These are phyloP conservation scores for Nysson spinosus DNA, from an alignment of 2,888 invertebrate species.

Conservation along the genomic window DNA sequence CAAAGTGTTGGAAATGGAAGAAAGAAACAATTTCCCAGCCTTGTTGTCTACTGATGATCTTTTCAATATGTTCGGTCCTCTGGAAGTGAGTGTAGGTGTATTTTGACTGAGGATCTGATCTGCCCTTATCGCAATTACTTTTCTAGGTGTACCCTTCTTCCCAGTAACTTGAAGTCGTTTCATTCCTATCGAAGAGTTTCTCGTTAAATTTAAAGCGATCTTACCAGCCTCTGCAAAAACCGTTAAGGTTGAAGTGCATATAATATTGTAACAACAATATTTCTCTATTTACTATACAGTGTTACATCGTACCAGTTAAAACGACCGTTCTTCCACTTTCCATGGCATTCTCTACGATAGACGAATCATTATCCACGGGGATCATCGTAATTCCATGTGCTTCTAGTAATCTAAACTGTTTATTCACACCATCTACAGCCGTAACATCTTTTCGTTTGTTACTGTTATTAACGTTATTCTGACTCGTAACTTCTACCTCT, in stretches of 20 bases:
- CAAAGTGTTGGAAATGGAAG: constrained; percentile 65
- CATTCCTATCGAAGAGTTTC: constrained; percentile 71
- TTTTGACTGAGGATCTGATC: constrained; percentile 78
- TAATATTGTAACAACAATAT: background rate
- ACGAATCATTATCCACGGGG: constrained; percentile 85
- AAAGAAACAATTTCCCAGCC: constrained; percentile 68
- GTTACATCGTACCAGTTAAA: constrained; percentile 81
- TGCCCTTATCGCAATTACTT: constrained; percentile 79
- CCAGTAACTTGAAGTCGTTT: constrained; percentile 73
- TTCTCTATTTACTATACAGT: background rate
- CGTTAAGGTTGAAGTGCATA: background rate
- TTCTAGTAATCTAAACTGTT: constrained; percentile 85
- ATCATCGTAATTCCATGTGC: constrained; percentile 93
- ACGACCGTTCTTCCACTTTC: constrained; percentile 92
- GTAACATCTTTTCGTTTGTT: constrained; percentile 68
- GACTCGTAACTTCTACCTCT: constrained; percentile 53
- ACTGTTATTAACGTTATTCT: constrained; percentile 51
- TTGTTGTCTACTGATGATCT: constrained; percentile 66
- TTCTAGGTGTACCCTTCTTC: constrained; percentile 73
- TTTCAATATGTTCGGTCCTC: constrained; percentile 74
- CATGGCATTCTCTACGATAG: constrained; percentile 87
- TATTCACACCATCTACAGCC: constrained; percentile 68
- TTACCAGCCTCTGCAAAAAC: constrained; percentile 84
- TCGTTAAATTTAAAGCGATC: constrained; percentile 83
- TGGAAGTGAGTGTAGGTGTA: constrained; percentile 61